Base-by-base conservation (phyloP, 2,797 vertebrate species). In the Notamacropus eugenii region DNA sequence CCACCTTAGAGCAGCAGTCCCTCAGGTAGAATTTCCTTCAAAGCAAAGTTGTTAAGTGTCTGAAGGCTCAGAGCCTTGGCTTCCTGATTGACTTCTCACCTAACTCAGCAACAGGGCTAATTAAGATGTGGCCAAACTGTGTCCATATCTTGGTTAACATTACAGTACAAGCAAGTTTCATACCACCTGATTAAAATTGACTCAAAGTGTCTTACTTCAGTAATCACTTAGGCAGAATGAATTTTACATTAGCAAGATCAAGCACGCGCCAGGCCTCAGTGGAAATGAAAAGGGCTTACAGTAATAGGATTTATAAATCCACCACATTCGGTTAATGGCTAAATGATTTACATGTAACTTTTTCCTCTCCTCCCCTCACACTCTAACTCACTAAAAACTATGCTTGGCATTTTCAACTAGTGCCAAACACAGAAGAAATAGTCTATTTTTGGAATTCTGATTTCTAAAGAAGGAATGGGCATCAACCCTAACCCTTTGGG, bases 271-370 rank as follows among this genome's bases (percentile, higher is more conserved):
- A 98, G 98, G 98, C 98, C 98, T 98, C 98, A 97, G 97, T 98
- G 98, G 98, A 98, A 98, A 98, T 98, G 98, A 98, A 98, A 98
- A 99, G 98, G 98, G 98, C 97, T 99, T 98, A 98, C 92, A 98
- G 98, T 98, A 99, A 98, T 98, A 98, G 98, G 98, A 98, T 98
- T 99, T 98, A 98, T 98, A 98, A 99, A 98, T 98, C 98, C 97
- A 98, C 98, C 98, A 96, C 98, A 98, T 98, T 98, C 98, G 98
- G 98, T 98, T 99, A 99, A 99, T 98, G 98, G 98, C 98, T 98
- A 98, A 98, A 98, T 98, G 97, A 98, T 99, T 99, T 98, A 98
- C 98, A 98, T 98, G 98, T 97, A 98, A 98, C 98, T 98, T 98
- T 98, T 97, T 97, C 97, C 97, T 98, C 96, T 98, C 98, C 98